Base-by-base conservation (phyloP, 2,888 invertebrate genomes). In the Yponomeuta sedellus region DNA sequence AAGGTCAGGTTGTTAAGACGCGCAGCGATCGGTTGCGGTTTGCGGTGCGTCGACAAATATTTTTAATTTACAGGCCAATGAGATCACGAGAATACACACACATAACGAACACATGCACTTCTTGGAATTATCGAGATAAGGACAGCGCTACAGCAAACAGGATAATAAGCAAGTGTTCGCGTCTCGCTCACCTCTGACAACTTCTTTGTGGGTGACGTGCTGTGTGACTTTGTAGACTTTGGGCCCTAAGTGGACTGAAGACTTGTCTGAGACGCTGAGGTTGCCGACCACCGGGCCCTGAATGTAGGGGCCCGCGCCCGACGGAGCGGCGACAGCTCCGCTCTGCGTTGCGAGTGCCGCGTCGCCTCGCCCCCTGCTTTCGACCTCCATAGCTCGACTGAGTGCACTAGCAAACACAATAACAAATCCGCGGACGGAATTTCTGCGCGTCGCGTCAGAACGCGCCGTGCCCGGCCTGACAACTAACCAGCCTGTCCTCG, bases 171-270 rank as follows among this genome's bases (percentile, higher is more conserved):
- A 58, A 58, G 12, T 1, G 58, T 52, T 58, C 58, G 58, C 58
- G 10, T 58, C 20, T 58, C 34, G 44, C 83, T 86, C 73, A 89
- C 90, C 88, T 83, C 86, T 86, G 69, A 90, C 77, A 72, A 86
- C 81, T 71, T 88, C 87, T 16, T 79, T 81, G 74, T 82, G 83
- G 69, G 86, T 83, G 3, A 89, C 80, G 69, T 84, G 86, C 68
- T 88, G 86, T 4, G 84, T 88, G 65, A 88, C 82, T 12, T 82
- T 80, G 22, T 85, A 80, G 69, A 88, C 82, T 72, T 85, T 86
- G 19, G 86, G 82, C 5, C 90, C 89, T 67, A 89, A 77, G 73
- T 88, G 88, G 58, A 88, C 80, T 19, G 78, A 75, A 1, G 81
- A 86, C 2, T 81, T 86, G 66, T 82, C 83, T 65, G 77, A 80